phyloP scores from a whole-genome alignment of 2,113 vertebrate genomes.

The Cavia porcellus region DNA sequence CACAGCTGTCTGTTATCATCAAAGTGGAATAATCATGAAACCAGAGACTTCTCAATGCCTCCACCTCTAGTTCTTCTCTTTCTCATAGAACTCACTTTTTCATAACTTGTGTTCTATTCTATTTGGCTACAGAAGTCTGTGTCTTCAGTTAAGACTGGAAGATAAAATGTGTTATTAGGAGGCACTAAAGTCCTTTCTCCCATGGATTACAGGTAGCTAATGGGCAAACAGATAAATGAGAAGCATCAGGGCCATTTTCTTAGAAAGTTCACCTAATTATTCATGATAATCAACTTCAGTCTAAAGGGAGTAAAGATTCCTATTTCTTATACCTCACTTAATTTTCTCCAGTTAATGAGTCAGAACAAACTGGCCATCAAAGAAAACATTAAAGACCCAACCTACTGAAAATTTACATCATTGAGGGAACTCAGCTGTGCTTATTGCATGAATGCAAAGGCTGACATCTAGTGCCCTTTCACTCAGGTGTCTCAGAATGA shows the following conservation, averaged over 20 bases:
- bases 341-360: conserved; percentile 70
- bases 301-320: conserved; percentile 43
- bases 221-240: conserved; percentile 51
- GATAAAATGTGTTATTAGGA: conserved; percentile 40
- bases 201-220: conserved; percentile 2
- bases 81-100: neutral
- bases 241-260: conserved; percentile 40
- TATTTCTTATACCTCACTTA: conserved; percentile 61
- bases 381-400: conserved; percentile 65
- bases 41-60: neutral
- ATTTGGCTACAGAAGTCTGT: neutral
- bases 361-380: conserved; percentile 75
- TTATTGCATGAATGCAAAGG: neutral
- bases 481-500: neutral
- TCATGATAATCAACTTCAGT: conserved; percentile 70
- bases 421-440: neutral
- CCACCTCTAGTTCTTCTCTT: conserved; percentile 1
- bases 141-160: conserved; percentile 63
- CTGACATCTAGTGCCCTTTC: neutral
- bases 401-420: conserved; percentile 29
- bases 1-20: neutral
- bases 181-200: neutral
- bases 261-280: conserved; percentile 72
- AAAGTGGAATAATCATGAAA: conserved; percentile 28
- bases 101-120: conserved; percentile 46